A percentile compares a stretch with the other conserved stretches of the same genome.
These are phyloP conservation scores for Zaprionus davidi DNA, from an alignment of 1,140 invertebrate genomes.

Conservation along the genomic window DNA sequence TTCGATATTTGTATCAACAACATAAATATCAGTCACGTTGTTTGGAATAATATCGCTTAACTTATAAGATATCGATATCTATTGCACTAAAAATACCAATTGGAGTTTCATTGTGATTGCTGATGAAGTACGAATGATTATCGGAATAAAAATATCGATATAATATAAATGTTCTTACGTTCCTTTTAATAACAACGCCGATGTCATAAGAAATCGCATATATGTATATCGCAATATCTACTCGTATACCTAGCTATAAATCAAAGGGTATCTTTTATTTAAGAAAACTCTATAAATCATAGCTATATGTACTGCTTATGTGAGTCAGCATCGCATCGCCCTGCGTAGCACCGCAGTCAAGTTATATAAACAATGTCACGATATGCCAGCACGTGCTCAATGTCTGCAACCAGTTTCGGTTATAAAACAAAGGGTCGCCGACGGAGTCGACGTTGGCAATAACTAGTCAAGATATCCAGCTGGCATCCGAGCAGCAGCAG, in stretches of 20 bases:
- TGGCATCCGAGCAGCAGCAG: constrained; percentile 5
- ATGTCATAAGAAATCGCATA: too few relatives aligned
- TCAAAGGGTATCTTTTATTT: constrained; percentile 1
- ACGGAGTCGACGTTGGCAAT: constrained; percentile 65
- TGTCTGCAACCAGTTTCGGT: neutral
- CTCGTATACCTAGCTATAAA: too few relatives aligned
- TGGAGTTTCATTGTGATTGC: too few relatives aligned
- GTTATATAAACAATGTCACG: constrained; percentile 1
- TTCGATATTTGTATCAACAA: neutral
- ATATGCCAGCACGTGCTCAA: constrained; percentile 7
- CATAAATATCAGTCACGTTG: too few relatives aligned
- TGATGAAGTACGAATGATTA: too few relatives aligned
- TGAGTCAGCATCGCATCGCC: neutral
- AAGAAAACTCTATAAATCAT: neutral
- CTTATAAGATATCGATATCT: too few relatives aligned
- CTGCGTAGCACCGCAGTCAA: neutral
- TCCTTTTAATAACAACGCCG: too few relatives aligned
- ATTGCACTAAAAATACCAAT: too few relatives aligned
- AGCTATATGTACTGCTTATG: neutral
- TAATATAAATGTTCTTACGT: too few relatives aligned
- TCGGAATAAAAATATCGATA: too few relatives aligned
- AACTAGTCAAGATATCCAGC: constrained; percentile 54
- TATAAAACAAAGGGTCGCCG: constrained; percentile 17
- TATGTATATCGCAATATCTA: neutral
- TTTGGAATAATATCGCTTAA: too few relatives aligned